Base-by-base conservation (phyloP, 2,888 invertebrate genomes). In the Melinaea menophilus region DNA sequence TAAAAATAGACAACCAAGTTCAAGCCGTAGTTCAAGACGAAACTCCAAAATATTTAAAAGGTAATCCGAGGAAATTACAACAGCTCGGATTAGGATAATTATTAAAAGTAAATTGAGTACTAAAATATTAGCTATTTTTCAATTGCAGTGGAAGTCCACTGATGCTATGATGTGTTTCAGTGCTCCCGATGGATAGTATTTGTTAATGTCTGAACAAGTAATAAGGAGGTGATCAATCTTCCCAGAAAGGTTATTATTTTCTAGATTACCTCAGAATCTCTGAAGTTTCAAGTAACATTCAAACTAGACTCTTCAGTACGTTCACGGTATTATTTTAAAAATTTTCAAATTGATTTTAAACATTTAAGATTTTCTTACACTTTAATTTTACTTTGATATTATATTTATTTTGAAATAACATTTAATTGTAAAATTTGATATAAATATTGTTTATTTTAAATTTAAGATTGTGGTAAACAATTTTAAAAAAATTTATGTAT, bases 31-130 rank as follows among this genome's bases (percentile, higher is more conserved):
- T 46, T 57, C 70, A 63, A 71, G 72, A 73, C 72, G 72, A 73
- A 67, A 63, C 72, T 63, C 63, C 67, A 72, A 37, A 70, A 69
- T 72, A 72, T 72, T 73, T 73, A 73, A 72, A 73, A 72, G 73
- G 72, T 73, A 72, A 73, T 73, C 73, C 72, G 65, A 67, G 71
- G 71, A 65, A 73, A 73, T 73, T 71, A 73, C 73, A 72, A 69
- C 71, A 65, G 67, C 60, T 62, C 63, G 69, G 71, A 70, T 68
- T 71, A 70, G 73, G 71, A 69, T 66, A 22, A 5, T 7, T 0
- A 1, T 13, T 0, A 31, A 56, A 35, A 35, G 57, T n/a, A 69
- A 60, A 58, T n/a, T 55, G 4, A 5, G 31, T 13, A 54, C 11
- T 67, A 61, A 7, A 1, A 1, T 4, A 2, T 69, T 56, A 63